Conservation (phyloP, 2,888 invertebrate species). For the Synanthedon formicaeformis region DNA sequence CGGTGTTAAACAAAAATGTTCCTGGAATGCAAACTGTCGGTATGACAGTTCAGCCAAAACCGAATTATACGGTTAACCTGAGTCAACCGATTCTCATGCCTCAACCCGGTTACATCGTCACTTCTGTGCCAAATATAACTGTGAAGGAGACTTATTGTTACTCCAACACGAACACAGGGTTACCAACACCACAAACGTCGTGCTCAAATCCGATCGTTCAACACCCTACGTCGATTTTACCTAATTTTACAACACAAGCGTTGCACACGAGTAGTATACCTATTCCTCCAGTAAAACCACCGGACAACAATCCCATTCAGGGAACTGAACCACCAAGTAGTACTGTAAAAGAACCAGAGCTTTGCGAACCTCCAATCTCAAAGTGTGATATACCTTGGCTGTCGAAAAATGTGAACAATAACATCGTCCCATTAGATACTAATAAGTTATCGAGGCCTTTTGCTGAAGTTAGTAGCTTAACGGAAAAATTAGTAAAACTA, state of each 20-base stretch:
- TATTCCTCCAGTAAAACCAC: conserved; percentile 58
- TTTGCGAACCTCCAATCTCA: conserved; percentile 30
- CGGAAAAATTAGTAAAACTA: conserved; percentile 34
- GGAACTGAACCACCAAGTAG: conserved; percentile 62
- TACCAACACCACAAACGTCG: conserved; percentile 32
- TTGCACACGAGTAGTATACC: conserved; percentile 60
- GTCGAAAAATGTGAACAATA: conserved; percentile 62
- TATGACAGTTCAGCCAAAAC: conserved; percentile 63
- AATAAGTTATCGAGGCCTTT: conserved; percentile 56
- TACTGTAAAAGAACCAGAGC: conserved; percentile 52
- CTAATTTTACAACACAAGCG: conserved; percentile 45
- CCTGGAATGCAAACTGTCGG: conserved; percentile 56
- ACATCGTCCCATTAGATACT: conserved; percentile 47
- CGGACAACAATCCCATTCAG: conserved; percentile 61
- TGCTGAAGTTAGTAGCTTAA: conserved; percentile 49
- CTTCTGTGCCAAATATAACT: conserved; percentile 66
- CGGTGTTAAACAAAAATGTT: conserved; percentile 56
- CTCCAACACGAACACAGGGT: conserved; percentile 34
- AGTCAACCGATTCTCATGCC: conserved; percentile 61
- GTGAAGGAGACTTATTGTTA: conserved; percentile 63
- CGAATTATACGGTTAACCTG: conserved; percentile 63
- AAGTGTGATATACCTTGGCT: conserved; percentile 65
- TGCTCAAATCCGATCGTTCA: conserved; percentile 49
- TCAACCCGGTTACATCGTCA: conserved; percentile 62
- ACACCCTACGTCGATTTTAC: conserved; percentile 45